A percentile compares a stretch with the other conserved stretches of the same genome.
Conservation (phyloP, 2,888 invertebrate genomes). For the Lycaena phlaeas region DNA sequence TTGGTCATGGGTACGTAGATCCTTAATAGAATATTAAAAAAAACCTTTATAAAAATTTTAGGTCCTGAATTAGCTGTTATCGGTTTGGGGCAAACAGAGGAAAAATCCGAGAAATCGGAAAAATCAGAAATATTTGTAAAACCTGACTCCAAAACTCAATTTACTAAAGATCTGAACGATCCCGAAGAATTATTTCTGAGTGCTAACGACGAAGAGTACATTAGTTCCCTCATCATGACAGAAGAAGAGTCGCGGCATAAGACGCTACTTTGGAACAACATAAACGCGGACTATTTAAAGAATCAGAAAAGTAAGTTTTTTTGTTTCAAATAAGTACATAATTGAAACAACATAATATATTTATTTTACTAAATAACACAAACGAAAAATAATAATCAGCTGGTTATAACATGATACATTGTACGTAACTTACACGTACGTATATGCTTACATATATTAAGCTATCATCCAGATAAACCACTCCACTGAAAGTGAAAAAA, state of each 20-base stretch:
- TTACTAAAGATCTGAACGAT: conserved; percentile 39
- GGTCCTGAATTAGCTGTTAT: conserved; percentile 85
- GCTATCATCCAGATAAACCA: too few species aligned
- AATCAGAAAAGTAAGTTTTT: conserved; percentile 81
- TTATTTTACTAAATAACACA: too few species aligned
- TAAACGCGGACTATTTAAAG: conserved; percentile 89
- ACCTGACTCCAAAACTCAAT: conserved; percentile 42
- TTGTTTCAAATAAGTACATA: too few species aligned
- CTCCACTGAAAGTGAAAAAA: too few species aligned
- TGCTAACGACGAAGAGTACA: conserved; percentile 90
- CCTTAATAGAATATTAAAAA: too few species aligned
- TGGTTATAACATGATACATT: too few species aligned
- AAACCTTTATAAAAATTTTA: too few species aligned
- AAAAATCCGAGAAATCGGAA: conserved; percentile 39
- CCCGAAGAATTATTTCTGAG: conserved; percentile 77
- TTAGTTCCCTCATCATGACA: conserved; percentile 84
- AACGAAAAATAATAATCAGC: too few species aligned
- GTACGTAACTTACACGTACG: too few species aligned
- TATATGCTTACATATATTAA: too few species aligned
- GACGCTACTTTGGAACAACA: conserved; percentile 87
- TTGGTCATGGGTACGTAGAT: too few species aligned
- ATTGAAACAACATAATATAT: too few species aligned
- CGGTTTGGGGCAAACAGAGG: conserved; percentile 74
- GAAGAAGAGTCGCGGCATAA: conserved; percentile 88
- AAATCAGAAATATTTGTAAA: conserved; percentile 44